A percentile compares a stretch with the other conserved stretches of the same genome.
Evolutionary conservation across 2,888 invertebrate genomes (phyloP).

Genomic region (Drosophila cognata): DNA sequence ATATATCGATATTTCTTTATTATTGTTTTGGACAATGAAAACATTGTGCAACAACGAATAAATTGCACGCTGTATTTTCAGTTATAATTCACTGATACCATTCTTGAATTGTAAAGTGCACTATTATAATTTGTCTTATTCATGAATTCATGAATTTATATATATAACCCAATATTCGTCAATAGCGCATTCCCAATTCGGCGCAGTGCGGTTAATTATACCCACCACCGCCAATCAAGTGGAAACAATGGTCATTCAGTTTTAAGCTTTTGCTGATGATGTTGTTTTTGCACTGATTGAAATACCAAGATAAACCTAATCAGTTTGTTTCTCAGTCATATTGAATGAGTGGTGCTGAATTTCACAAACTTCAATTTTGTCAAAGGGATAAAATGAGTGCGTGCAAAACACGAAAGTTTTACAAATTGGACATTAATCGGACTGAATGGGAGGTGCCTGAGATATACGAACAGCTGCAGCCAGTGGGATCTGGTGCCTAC

Average conservation of each 20-base stretch:
- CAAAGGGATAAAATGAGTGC: slow-evolving; percentile 20
- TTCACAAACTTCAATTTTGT: slow-evolving; percentile 33
- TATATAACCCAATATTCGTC: background rate
- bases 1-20: slow-evolving; percentile 15
- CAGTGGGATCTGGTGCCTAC: slow-evolving; percentile 98
- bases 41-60: slow-evolving; percentile 13
- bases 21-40: slow-evolving; percentile 4
- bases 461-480: slow-evolving; percentile 94
- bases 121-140: background rate
- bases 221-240: slow-evolving; percentile 10
- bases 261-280: slow-evolving; percentile 33
- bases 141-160: background rate
- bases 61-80: slow-evolving; percentile 2
- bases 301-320: slow-evolving; percentile 73
- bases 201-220: background rate
- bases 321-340: slow-evolving; percentile 47
- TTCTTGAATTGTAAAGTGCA: background rate
- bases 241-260: slow-evolving; percentile 18
- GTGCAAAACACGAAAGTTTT: slow-evolving; percentile 88
- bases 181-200: slow-evolving; percentile 32
- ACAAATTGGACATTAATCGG: slow-evolving; percentile 96
- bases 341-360: slow-evolving; percentile 22
- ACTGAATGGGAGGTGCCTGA: slow-evolving; percentile 99
- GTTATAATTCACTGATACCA: background rate
- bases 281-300: slow-evolving; percentile 23